phyloP scores from a whole-genome alignment of 2,113 vertebrate genomes.

The Cariama cristata region DNA sequence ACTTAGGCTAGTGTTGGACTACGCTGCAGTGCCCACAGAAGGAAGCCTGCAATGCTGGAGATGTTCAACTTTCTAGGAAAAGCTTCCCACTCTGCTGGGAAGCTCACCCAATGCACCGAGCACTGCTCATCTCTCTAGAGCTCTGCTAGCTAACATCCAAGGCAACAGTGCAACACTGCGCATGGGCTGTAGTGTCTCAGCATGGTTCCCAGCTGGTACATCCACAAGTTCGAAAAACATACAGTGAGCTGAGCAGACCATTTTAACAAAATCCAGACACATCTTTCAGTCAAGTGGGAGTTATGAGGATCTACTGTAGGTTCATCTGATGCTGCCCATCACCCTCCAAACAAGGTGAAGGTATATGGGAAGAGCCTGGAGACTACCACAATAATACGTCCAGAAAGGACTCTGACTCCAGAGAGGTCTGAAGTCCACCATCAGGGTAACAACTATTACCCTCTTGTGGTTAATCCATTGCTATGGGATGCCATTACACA shows the following conservation, averaged over 20 bases:
- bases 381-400: not conserved
- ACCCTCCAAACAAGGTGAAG: not conserved
- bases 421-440: not conserved
- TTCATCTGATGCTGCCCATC: not conserved
- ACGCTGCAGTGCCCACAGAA: not conserved
- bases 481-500: not conserved
- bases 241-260: rapidly evolving
- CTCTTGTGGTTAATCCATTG: not conserved
- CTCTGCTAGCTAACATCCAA: not conserved
- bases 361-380: not conserved
- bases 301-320: not conserved
- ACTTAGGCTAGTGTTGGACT: not conserved
- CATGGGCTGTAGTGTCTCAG: not conserved
- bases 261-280: not conserved
- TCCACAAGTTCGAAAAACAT: not conserved
- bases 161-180: rapidly evolving
- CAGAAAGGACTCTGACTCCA: not conserved
- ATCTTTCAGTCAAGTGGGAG: not conserved
- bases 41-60: not conserved
- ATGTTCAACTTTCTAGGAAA: rapidly evolving
- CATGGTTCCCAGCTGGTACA: not conserved
- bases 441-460: not conserved
- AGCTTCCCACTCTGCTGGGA: rapidly evolving
- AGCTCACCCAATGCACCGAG: not conserved
- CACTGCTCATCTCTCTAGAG: not conserved